Evolutionary conservation across 2,888 invertebrate species (phyloP).

Genomic region (Plemyria rubiginata): DNA sequence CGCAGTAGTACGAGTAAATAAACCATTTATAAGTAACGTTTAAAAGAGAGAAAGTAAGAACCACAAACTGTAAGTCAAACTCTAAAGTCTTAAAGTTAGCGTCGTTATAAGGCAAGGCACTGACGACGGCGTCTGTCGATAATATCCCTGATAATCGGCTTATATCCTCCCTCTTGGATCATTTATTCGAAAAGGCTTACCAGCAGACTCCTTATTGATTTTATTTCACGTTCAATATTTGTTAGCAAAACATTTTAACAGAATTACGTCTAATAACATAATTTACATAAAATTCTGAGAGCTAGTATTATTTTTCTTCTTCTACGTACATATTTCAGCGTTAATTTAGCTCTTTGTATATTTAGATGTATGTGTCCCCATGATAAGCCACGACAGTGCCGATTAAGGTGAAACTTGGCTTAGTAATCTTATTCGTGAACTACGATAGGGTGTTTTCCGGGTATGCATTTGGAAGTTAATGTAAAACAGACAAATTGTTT

Average conservation of each 20-base stretch:
- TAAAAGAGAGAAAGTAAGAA: too few species aligned
- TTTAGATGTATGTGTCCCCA: neutral
- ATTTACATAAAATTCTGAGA: too few species aligned
- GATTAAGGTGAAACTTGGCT: too few species aligned
- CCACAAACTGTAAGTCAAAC: neutral
- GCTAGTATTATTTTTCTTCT: too few species aligned
- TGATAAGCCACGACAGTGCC: too few species aligned
- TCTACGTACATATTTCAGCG: too few species aligned
- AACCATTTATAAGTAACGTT: too few species aligned
- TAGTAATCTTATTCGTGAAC: too few species aligned
- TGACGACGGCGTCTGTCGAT: conserved; percentile 59
- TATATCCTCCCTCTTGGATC: conserved; percentile 52
- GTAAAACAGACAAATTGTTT: neutral
- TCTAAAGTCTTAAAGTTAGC: conserved; percentile 20
- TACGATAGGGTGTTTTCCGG: too few species aligned
- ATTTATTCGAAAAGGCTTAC: conserved; percentile 42
- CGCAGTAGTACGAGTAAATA: too few species aligned
- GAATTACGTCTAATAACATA: too few species aligned
- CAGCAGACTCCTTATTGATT: conserved; percentile 14
- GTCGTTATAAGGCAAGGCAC: conserved; percentile 25
- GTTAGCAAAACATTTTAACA: neutral
- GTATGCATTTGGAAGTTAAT: too few species aligned
- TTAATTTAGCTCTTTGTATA: neutral
- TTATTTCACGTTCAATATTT: conserved; percentile 3
- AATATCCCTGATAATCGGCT: conserved; percentile 58